Evolutionary conservation across 1,140 invertebrate genomes (phyloP).

Genomic region (Meteorus sp.): DNA sequence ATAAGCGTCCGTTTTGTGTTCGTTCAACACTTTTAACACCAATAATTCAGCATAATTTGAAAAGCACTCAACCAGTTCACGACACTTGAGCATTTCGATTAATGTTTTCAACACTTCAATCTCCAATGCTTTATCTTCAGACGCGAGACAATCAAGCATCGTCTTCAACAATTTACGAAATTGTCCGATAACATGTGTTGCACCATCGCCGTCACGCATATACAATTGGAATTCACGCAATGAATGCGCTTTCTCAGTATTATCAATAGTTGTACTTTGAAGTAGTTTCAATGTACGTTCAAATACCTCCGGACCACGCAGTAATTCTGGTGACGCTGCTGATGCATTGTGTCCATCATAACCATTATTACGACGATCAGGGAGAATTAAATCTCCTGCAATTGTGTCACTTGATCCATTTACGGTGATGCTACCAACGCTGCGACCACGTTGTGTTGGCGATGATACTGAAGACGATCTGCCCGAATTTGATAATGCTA

Average conservation of each 20-base stretch:
- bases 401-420: slow-evolving; percentile 56
- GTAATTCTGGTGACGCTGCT: slow-evolving; percentile 47
- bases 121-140: slow-evolving; percentile 68
- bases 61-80: slow-evolving; percentile 76
- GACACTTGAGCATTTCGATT: slow-evolving; percentile 78
- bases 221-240: slow-evolving; percentile 54
- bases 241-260: slow-evolving; percentile 43
- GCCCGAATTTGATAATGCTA: slow-evolving; percentile 55
- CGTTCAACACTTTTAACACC: slow-evolving; percentile 82
- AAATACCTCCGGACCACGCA: slow-evolving; percentile 50
- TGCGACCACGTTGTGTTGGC: slow-evolving; percentile 54
- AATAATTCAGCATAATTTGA: slow-evolving; percentile 85
- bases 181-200: slow-evolving; percentile 26
- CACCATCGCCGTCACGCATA: slow-evolving; percentile 49
- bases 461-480: slow-evolving; percentile 58
- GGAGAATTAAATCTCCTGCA: slow-evolving; percentile 53
- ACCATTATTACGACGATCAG: slow-evolving; percentile 55
- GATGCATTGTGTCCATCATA: slow-evolving; percentile 50
- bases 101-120: slow-evolving; percentile 76
- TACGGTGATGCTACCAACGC: slow-evolving; percentile 46
- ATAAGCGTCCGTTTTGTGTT: slow-evolving; percentile 65
- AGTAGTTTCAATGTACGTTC: slow-evolving; percentile 50
- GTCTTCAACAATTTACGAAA: slow-evolving; percentile 72
- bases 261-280: slow-evolving; percentile 39
- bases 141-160: slow-evolving; percentile 72